A percentile compares a stretch with the other conserved stretches of the same genome.
Conservation (phyloP, 2,888 invertebrate species). For the Ectemnius cavifrons region DNA sequence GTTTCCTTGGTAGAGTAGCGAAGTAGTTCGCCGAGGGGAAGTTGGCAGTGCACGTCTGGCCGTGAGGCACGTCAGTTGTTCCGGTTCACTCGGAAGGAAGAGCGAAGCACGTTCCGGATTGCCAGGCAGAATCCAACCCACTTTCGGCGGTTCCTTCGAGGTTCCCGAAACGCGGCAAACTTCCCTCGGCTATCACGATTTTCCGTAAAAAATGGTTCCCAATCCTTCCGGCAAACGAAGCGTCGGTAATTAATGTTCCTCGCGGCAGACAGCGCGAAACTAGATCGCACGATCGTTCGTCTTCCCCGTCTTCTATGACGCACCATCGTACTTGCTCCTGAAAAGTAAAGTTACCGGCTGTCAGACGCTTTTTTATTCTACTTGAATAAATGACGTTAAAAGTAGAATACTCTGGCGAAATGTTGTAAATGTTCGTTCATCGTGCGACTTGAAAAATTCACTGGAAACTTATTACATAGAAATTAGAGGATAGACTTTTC, state of each 20-base stretch:
- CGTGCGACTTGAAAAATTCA: too few relatives aligned
- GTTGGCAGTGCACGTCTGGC: too few relatives aligned
- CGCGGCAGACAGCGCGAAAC: not conserved
- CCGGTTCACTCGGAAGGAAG: conserved; percentile 9
- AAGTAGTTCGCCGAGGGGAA: conserved; percentile 15
- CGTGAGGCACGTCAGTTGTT: conserved; percentile 1
- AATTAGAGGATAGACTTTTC: too few relatives aligned
- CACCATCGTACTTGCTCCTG: conserved; percentile 33
- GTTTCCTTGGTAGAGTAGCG: not conserved
- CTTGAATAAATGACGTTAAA: too few relatives aligned
- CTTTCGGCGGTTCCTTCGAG: conserved; percentile 32
- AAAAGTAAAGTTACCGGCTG: not conserved
- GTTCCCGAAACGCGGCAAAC: conserved; percentile 38
- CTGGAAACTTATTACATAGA: too few relatives aligned
- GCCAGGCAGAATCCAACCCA: conserved; percentile 35
- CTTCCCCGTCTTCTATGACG: conserved; percentile 17
- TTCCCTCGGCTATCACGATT: conserved; percentile 7
- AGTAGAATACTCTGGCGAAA: too few relatives aligned
- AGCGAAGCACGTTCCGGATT: conserved; percentile 19
- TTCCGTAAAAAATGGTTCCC: conserved; percentile 1
- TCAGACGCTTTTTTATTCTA: conserved; percentile 18
- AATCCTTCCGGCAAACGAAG: conserved; percentile 7
- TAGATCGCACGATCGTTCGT: not conserved
- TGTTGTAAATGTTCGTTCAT: too few relatives aligned
- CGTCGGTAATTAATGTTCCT: conserved; percentile 25